Percentiles rank a stretch among this genome's conserved stretches.
Evolutionary conservation across 2,113 vertebrate genomes (phyloP).

Genomic region (Vulpes vulpes): DNA sequence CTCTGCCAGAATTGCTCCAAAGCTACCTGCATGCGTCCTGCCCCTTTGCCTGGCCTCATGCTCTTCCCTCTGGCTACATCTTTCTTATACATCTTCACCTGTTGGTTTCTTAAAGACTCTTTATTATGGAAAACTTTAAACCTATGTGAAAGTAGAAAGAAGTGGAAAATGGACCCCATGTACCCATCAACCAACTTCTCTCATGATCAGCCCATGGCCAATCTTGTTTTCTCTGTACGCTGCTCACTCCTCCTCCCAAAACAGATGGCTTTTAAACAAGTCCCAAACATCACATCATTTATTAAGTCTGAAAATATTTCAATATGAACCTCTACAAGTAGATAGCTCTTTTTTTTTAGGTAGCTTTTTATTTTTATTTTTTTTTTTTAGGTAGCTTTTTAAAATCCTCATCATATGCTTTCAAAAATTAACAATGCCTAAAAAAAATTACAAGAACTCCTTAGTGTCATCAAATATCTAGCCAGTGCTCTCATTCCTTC

Average conservation of each 20-base stretch:
- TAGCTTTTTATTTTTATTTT: background rate
- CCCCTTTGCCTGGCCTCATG: background rate
- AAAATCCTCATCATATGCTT: background rate
- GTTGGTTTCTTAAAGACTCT: background rate
- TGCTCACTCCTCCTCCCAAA: background rate
- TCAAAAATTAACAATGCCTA: background rate
- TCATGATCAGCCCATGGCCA: background rate
- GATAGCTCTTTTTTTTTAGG: background rate
- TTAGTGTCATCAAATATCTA: background rate
- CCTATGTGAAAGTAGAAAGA: background rate
- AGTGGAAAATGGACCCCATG: background rate
- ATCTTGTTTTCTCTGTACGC: background rate
- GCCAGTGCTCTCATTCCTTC: background rate
- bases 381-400: background rate
- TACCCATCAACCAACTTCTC: background rate
- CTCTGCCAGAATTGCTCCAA: background rate
- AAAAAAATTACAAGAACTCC: background rate
- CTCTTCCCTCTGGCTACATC: background rate
- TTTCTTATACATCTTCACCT: background rate
- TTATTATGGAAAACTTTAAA: background rate
- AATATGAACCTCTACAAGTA: background rate
- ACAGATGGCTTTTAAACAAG: background rate
- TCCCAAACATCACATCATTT: background rate
- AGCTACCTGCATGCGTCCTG: accelerated
- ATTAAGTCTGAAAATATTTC: background rate